These are phyloP conservation scores for Julus scanicus DNA, from an alignment of 2,888 invertebrate species.

Conservation along the genomic window DNA sequence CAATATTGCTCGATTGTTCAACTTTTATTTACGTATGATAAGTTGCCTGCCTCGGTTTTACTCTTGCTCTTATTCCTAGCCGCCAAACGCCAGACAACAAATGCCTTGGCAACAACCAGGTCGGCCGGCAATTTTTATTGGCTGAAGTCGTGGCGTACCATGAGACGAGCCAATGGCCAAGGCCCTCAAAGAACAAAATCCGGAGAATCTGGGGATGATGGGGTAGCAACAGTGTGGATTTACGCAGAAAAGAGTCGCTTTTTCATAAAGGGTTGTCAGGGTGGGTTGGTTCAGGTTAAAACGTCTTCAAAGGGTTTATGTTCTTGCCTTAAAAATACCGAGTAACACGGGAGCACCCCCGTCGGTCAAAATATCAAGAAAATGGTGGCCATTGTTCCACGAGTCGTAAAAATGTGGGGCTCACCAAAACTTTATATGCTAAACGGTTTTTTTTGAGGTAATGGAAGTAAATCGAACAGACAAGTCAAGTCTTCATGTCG, in stretches of 20 bases:
- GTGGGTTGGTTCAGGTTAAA: not conserved
- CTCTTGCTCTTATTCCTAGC: not conserved
- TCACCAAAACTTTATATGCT: not conserved
- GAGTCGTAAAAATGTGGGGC: not conserved
- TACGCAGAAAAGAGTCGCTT: not conserved
- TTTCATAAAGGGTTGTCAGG: not conserved
- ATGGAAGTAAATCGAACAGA: not conserved
- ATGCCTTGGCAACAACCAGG: slow-evolving; percentile 2
- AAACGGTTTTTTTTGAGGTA: not conserved
- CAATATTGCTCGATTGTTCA: slow-evolving; percentile 19
- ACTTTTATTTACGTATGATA: slow-evolving; percentile 19
- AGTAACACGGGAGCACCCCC: not conserved
- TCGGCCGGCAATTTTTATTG: slow-evolving; percentile 1
- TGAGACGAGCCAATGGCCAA: not conserved
- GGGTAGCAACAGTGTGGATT: not conserved
- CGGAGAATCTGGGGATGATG: not conserved
- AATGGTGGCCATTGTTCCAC: not conserved
- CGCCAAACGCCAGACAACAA: not conserved
- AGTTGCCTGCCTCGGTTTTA: not conserved
- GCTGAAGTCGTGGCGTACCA: not conserved
- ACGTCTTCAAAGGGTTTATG: not conserved
- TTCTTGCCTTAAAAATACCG: not conserved
- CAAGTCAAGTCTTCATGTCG: too few relatives aligned
- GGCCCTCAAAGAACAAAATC: not conserved
- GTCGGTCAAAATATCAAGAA: not conserved